These are phyloP conservation scores for Trachemys scripta DNA, from an alignment of 2,113 vertebrate species.

Conservation along the genomic window DNA sequence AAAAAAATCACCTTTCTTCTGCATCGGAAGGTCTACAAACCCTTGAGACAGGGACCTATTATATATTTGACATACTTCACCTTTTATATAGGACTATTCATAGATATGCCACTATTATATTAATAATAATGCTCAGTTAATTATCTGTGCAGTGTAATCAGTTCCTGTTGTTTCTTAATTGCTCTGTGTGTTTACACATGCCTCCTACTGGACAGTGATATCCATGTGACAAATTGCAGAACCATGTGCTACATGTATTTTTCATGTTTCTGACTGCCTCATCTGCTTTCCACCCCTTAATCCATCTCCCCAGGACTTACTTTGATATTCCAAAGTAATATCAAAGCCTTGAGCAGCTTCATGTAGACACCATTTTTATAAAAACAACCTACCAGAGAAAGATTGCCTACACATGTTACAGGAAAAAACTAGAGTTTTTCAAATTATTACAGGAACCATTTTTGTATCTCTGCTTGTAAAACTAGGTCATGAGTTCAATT, in stretches of 20 bases:
- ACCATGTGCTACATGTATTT: not conserved
- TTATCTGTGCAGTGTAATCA: not conserved
- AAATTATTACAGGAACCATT: not conserved
- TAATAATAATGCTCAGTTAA: not conserved
- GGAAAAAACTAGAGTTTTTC: not conserved
- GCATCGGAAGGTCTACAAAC: not conserved
- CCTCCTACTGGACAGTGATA: not conserved
- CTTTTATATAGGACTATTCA: not conserved
- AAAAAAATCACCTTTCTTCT: not conserved
- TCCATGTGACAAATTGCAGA: not conserved
- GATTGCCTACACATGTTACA: not conserved
- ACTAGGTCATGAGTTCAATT: not conserved
- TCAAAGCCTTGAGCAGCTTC: not conserved
- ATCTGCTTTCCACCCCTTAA: not conserved
- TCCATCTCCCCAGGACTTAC: not conserved
- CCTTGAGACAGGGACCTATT: not conserved
- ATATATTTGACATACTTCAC: not conserved
- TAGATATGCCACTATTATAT: not conserved
- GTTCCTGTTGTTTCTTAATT: not conserved
- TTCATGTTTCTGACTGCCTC: not conserved
- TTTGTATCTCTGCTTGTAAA: not conserved
- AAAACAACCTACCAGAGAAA: not conserved
- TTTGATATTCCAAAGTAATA: not conserved
- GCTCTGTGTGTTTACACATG: not conserved
- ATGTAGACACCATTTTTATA: not conserved